These are phyloP conservation scores for Zapornia atra DNA, from an alignment of 2,113 vertebrate genomes.

Conservation along the genomic window DNA sequence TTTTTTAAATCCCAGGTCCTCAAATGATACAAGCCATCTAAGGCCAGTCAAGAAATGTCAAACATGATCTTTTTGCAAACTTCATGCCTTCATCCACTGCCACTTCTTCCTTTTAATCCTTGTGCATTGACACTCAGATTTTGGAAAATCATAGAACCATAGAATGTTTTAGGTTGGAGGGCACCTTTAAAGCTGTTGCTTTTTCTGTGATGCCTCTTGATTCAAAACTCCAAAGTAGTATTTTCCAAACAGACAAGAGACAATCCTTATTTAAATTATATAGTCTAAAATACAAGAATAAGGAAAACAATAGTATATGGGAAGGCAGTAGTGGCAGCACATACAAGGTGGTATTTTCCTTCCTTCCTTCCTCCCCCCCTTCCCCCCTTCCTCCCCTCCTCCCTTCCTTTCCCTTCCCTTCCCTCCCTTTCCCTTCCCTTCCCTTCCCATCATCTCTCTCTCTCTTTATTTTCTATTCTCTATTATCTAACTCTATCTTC, in stretches of 20 bases:
- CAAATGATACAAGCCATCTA: not conserved
- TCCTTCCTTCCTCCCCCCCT: not conserved
- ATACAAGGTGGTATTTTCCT: not conserved
- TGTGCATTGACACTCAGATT: not conserved
- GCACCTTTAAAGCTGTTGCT: not conserved
- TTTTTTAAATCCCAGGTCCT: not conserved
- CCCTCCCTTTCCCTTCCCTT: no score
- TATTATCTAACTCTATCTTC: accelerated
- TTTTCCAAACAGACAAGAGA: not conserved
- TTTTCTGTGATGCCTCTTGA: not conserved
- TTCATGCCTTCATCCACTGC: not conserved
- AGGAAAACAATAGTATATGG: not conserved
- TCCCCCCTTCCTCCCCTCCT: accelerated
- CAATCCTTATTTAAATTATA: not conserved
- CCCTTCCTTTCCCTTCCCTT: no score
- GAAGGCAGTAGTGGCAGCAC: not conserved
- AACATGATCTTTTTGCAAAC: not conserved
- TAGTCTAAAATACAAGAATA: not conserved
- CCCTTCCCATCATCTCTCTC: no score
- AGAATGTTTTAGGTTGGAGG: no score
- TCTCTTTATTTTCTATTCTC: no score
- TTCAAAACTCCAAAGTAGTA: not conserved
- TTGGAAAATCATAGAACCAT: not conserved
- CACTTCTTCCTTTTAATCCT: not conserved
- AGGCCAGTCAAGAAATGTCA: not conserved